Evolutionary conservation across 1,140 invertebrate species (phyloP), one percentile per base, ranked within the genome.

Genomic region (Pachypsylla venusta): DNA sequence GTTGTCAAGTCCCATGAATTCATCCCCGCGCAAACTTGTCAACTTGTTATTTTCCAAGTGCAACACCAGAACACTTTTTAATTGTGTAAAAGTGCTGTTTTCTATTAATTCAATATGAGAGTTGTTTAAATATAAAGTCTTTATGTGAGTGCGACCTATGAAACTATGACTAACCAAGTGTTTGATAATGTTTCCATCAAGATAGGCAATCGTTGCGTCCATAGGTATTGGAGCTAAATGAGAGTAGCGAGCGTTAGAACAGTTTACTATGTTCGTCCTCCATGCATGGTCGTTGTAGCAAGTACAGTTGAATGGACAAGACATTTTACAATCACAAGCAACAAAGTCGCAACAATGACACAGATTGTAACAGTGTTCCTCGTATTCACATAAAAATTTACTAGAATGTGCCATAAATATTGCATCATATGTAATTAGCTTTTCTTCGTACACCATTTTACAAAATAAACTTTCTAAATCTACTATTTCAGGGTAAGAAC

Each of bases 331-430:
- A 75, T 93, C 89, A 75, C 91, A 94, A 54, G 90, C 89, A 70
- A 93, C 89, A 71, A 92, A 93, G 71, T 93, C 90, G 71, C 91
- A 95, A 75, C 91, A 94, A 69, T 93, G 89, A 67, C 91, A 93
- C 39, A 93, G 76, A 2, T 88, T 83, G 70, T 93, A 93, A 74
- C 91, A 95, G 67, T 93, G 91, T 7, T 87, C 87, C 71, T 90
- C 87, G 73, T 95, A 94, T 53, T 82, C 82, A 75, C 91, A 95
- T 53, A 94, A 76, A 73, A 94, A 94, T 71, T 93, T 88, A 57
- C 87, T 88, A 1, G 86, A 78, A 68, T 87, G 81, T 4, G 89
- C 84, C 22, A 48, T 48, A 19, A 48, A 48, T 10, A 48, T 48
- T 19, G 16, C 22, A 22, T 48, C 42, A n/a, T 48, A 48, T 10